phyloP scores from a whole-genome alignment of 2,113 vertebrate species.

The Mus musculus region GRCm39 chr1:42672501-42673000 shows the following conservation, averaged over 20 bases:
- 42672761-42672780: neutral
- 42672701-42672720: neutral
- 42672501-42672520: neutral
- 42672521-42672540: neutral
- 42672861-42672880: neutral
- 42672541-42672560: neutral
- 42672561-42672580: neutral
- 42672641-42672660: neutral
- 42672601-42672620: conserved; percentile 1
- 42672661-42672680: neutral
- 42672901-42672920: neutral
- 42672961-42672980: rapidly evolving
- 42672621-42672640: neutral
- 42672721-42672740: neutral
- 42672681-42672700: neutral
- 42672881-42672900: neutral
- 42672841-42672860: neutral
- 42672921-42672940: neutral
- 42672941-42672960: neutral
- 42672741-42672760: neutral
- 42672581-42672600: neutral
- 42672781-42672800: neutral
- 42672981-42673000: neutral
- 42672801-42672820: neutral
- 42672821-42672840: neutral